Evolutionary conservation across 1,140 invertebrate genomes (phyloP), one percentile per base, ranked within the genome.

Genomic region (Caenorhabditis tropicalis): DNA sequence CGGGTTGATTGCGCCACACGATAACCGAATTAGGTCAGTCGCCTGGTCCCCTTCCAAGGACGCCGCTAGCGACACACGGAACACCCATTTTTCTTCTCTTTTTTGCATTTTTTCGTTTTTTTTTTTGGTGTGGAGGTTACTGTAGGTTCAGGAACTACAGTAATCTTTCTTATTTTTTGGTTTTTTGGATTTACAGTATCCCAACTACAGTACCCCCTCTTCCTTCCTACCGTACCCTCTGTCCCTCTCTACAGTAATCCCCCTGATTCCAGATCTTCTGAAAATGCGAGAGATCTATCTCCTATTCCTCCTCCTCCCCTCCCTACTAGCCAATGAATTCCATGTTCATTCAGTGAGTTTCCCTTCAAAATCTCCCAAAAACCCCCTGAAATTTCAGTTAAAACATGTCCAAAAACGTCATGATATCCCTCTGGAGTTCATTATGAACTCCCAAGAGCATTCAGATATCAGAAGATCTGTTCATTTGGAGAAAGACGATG

Each of bases 391-490:
- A 6, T 74, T 74, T 46, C 36, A 74, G 65, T 29, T 74, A n/a
- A 74, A 74, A 74, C 65, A 74, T 12, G 65, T 74, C 4, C 65
- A 74, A 24, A 74, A 74, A 24, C 65, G 65, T 1, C 65, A 74
- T 46, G 65, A 74, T 36, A 74, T 74, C 9, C 65, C 65, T 1
- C 65, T 74, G 65, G 65, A 74, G 15, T 74, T 74, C 36, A 74
- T 74, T n/a, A 74, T 74, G 65, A 74, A 74, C 36, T 74, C 65
- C 12, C 65, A 74, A 1, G 65, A 74, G 36, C 65, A 74, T 31
- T 74, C 65, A 10, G 65, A 74, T 27, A 74, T 74, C n/a, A n/a
- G 65, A 43, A 74, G 65, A 74, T 74, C 65, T 0, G 65, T 43
- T 15, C 65, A 43, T 46, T 12, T 74, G 65, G 65, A 74, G 36